phyloP scores from a whole-genome alignment of 35 echinoderm and acorn worm species.

The Ophiothrix spiculata region DNA sequence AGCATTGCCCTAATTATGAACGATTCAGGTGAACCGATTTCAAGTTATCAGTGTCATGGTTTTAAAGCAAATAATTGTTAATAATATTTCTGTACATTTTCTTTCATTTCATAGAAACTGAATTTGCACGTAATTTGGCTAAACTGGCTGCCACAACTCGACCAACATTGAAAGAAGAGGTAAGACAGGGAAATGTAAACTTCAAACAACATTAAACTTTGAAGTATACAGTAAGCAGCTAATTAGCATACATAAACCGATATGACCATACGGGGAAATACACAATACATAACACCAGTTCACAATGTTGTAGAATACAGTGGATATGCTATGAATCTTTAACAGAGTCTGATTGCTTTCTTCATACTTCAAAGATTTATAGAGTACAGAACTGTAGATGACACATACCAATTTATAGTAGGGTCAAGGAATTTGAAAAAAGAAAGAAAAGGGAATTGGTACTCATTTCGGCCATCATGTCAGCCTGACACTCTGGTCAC shows the following conservation, averaged over 20 bases:
- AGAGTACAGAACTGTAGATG: no score
- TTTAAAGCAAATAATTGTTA: neutral
- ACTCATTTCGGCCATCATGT: no score
- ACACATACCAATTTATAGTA: no score
- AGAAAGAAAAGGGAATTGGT: no score
- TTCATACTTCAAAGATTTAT: no score
- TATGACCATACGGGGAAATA: neutral
- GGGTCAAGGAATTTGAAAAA: no score
- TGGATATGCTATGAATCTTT: neutral
- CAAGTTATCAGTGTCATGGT: no score
- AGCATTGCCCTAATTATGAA: no score
- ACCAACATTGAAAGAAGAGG: conserved; percentile 80
- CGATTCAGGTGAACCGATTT: no score
- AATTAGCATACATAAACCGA: neutral
- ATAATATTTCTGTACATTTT: conserved; percentile 19
- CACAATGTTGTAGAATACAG: neutral
- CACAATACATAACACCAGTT: neutral
- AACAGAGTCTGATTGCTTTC: neutral
- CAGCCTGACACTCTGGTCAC: no score
- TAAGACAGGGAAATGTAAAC: neutral
- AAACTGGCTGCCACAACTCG: conserved; percentile 82
- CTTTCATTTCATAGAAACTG: conserved; percentile 66
- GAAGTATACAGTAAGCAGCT: neutral
- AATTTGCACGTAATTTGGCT: conserved; percentile 91
- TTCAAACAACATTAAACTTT: neutral